phyloP scores from a whole-genome alignment of 2,888 invertebrate species.

The Platycnemis pennipes region DNA sequence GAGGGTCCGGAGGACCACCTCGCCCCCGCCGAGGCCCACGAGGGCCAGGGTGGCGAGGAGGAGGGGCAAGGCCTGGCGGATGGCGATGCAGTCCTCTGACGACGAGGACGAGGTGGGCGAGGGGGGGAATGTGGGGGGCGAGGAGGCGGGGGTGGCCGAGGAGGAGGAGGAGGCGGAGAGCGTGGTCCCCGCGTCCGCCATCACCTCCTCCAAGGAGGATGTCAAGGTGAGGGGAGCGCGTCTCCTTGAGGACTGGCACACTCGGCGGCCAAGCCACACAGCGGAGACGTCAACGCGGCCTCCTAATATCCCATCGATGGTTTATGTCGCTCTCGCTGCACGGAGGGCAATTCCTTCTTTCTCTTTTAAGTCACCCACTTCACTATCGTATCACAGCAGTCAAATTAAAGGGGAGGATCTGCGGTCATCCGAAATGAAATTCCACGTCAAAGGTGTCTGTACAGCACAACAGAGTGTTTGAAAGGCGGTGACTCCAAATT shows the following conservation, averaged over 20 bases:
- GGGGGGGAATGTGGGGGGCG: not conserved
- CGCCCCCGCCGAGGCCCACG: constrained; percentile 46
- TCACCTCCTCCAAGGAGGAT: constrained; percentile 53
- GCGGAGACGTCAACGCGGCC: not conserved
- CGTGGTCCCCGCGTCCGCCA: constrained; percentile 39
- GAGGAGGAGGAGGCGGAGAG: not conserved
- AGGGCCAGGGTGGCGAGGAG: constrained; percentile 57
- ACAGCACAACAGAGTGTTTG: too few relatives aligned
- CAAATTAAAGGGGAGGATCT: too few relatives aligned
- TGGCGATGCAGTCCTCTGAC: constrained; percentile 58
- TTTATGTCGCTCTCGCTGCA: too few relatives aligned
- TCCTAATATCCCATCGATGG: too few relatives aligned
- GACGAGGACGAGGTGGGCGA: constrained; percentile 33
- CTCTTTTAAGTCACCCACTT: too few relatives aligned
- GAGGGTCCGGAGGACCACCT: constrained; percentile 42
- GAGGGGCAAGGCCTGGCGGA: constrained; percentile 45
- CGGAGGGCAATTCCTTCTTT: too few relatives aligned
- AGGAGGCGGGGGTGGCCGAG: not conserved
- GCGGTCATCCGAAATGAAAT: too few relatives aligned
- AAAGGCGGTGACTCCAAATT: too few relatives aligned
- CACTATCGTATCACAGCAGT: too few relatives aligned
- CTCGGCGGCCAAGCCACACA: not conserved
- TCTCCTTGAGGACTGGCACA: not conserved
- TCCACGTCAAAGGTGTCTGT: too few relatives aligned
- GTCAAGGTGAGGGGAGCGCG: constrained; percentile 18